These are phyloP conservation scores for Cygnus olor DNA, from an alignment of 2,797 vertebrate species.

Conservation along the genomic window DNA sequence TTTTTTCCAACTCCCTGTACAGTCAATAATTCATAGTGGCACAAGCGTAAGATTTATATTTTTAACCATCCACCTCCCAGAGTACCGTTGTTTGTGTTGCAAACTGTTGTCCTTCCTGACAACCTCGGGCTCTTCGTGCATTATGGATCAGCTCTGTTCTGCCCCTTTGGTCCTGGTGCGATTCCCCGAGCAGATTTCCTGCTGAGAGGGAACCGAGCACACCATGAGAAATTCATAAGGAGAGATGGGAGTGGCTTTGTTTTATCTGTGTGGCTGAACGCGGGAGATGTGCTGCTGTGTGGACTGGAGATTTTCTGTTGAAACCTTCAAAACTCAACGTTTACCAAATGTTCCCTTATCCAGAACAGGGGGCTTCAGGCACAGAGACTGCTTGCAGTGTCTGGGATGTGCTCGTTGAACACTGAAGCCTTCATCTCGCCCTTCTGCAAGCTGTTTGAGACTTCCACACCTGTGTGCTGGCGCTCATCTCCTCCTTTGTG, in stretches of 20 bases:
- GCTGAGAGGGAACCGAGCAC: neutral
- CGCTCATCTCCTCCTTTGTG: neutral
- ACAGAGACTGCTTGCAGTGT: neutral
- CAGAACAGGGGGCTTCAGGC: neutral
- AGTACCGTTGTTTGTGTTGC: neutral
- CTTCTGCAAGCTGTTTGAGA: neutral
- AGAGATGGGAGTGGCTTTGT: neutral
- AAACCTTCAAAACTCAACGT: neutral
- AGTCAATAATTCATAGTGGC: conserved; percentile 71
- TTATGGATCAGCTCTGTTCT: conserved; percentile 45
- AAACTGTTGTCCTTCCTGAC: neutral
- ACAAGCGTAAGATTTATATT: neutral
- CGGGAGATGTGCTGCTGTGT: neutral
- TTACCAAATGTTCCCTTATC: neutral
- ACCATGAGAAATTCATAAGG: neutral
- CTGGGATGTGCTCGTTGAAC: conserved; percentile 3
- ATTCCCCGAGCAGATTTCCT: neutral
- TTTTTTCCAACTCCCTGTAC: conserved; percentile 4
- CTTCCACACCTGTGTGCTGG: neutral
- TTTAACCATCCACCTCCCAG: conserved; percentile 42
- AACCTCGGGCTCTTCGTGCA: neutral
- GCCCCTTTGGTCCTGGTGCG: neutral
- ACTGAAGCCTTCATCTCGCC: neutral
- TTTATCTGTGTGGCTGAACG: neutral
- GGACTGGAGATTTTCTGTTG: neutral